Evolutionary conservation across 2,888 invertebrate species (phyloP).

Genomic region (Halictus quadricinctus): DNA sequence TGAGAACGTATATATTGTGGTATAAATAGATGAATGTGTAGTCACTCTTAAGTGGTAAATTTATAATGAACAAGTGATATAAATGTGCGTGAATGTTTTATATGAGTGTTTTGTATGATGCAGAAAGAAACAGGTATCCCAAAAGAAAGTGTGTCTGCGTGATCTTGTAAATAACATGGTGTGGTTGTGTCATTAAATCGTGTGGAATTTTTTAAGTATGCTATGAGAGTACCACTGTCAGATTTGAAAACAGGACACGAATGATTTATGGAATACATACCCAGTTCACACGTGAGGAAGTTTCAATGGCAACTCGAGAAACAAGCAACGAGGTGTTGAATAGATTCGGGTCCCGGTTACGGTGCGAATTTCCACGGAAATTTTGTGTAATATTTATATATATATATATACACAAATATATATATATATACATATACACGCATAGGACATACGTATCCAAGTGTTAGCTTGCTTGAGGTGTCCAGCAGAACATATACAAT

Average conservation of each 20-base stretch:
- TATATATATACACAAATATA: background rate
- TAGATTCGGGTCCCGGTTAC: conserved; percentile 8
- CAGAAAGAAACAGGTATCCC: conserved; percentile 30
- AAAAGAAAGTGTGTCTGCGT: conserved; percentile 59
- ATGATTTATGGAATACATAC: conserved; percentile 36
- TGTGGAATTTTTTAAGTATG: conserved; percentile 51
- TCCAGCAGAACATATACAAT: background rate
- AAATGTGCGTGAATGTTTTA: conserved; percentile 62
- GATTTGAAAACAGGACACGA: conserved; percentile 33
- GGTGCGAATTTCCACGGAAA: conserved; percentile 22
- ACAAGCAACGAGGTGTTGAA: background rate
- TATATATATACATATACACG: background rate
- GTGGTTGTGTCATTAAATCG: conserved; percentile 62
- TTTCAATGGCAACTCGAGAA: conserved; percentile 14
- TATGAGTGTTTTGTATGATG: conserved; percentile 61
- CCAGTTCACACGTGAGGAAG: conserved; percentile 32
- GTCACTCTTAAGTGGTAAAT: conserved; percentile 58
- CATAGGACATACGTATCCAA: background rate
- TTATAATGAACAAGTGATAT: conserved; percentile 62
- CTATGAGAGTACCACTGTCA: conserved; percentile 47
- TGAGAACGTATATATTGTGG: conserved; percentile 67
- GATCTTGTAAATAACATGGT: conserved; percentile 67
- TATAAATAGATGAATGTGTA: conserved; percentile 77
- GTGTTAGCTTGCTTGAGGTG: conserved; percentile 23
- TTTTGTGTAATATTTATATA: conserved; percentile 29